Evolutionary conservation across 2,113 vertebrate genomes (phyloP).

Genomic region (Amphiprion ocellaris): DNA sequence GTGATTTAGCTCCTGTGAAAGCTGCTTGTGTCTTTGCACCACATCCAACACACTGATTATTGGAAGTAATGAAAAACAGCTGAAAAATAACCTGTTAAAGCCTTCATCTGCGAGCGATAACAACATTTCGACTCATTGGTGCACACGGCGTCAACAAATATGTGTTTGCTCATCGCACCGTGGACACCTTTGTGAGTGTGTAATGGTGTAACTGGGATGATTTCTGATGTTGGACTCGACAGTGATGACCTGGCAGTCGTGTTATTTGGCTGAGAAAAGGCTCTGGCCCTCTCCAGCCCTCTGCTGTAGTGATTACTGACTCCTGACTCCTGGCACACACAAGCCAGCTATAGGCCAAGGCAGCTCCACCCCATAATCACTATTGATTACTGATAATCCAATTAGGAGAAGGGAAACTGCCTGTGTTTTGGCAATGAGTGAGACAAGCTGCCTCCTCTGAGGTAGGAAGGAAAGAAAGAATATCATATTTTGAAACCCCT

Average conservation of each 20-base stretch:
- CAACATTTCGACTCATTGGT: not conserved
- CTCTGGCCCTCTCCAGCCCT: constrained; percentile 28
- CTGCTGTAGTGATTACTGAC: constrained; percentile 59
- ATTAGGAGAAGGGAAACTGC: constrained; percentile 63
- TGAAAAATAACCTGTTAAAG: no score
- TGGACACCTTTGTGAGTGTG: not conserved
- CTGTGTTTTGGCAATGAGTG: constrained; percentile 52
- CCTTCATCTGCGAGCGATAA: not conserved
- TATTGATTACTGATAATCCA: constrained; percentile 78
- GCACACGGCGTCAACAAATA: not conserved
- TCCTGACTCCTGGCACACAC: constrained; percentile 52
- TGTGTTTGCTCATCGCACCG: not conserved
- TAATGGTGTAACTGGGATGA: constrained; percentile 11
- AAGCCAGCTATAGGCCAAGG: constrained; percentile 36
- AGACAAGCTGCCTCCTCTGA: constrained; percentile 40
- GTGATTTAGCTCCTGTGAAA: not conserved
- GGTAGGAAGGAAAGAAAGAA: not conserved
- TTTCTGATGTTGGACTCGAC: constrained; percentile 35
- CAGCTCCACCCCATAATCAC: constrained; percentile 71
- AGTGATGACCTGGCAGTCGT: constrained; percentile 47
- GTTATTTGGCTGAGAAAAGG: constrained; percentile 60
- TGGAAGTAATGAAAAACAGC: not conserved
- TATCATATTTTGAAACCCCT: not conserved
- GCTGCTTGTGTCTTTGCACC: not conserved
- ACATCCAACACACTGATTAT: not conserved